Percentiles rank a stretch among this genome's conserved stretches.
Conservation (phyloP, 2,797 vertebrate species). For the Bufotes viridis region DNA sequence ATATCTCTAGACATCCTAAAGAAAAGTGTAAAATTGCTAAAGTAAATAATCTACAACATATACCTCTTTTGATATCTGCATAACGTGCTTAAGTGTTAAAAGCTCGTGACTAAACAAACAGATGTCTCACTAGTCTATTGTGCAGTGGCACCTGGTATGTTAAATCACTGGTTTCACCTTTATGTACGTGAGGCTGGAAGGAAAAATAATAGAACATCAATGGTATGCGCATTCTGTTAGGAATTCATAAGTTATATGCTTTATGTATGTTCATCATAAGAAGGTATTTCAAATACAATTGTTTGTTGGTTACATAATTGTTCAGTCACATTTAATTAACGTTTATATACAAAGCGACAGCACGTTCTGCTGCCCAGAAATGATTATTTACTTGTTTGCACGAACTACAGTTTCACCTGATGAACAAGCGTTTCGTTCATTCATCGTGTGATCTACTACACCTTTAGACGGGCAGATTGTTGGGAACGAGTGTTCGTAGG, state of each 20-base stretch:
- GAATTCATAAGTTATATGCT: background rate
- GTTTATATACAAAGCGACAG: no score
- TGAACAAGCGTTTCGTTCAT: no score
- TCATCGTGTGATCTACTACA: no score
- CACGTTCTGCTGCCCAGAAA: no score
- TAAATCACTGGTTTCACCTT: conserved; percentile 7
- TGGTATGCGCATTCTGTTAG: background rate
- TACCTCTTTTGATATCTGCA: conserved; percentile 8
- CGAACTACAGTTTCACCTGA: no score
- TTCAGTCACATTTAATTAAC: no score
- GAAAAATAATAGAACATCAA: background rate
- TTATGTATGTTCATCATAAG: background rate
- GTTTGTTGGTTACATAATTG: background rate
- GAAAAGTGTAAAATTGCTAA: no score
- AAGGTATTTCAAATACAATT: background rate
- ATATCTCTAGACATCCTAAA: no score
- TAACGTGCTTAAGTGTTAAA: conserved; percentile 5
- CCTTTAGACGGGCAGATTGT: no score
- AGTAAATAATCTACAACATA: conserved; percentile 29
- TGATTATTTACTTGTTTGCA: no score
- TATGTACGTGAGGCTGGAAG: background rate
- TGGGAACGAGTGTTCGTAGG: no score
- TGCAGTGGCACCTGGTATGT: conserved; percentile 2
- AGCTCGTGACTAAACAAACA: conserved; percentile 34
- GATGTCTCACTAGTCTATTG: conserved; percentile 16